Evolutionary conservation across 2,888 invertebrate species (phyloP).

Genomic region (Gari tellinella): DNA sequence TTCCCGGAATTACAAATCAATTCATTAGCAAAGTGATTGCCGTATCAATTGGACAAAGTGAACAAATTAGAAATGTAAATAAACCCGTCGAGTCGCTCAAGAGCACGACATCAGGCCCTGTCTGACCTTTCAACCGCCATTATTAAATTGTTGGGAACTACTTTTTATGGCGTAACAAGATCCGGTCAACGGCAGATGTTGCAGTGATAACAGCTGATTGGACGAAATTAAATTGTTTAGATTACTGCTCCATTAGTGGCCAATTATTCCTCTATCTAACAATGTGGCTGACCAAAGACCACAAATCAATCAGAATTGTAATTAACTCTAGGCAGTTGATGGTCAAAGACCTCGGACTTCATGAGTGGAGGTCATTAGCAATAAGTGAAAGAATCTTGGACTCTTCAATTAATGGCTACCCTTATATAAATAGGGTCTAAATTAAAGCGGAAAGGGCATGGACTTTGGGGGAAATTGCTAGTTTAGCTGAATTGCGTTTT

Average conservation of each 20-base stretch:
- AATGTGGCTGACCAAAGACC: constrained; percentile 19
- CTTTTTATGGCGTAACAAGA: constrained; percentile 58
- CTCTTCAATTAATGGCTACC: too few species aligned
- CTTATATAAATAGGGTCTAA: too few species aligned
- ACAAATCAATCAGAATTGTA: too few species aligned
- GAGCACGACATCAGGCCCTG: constrained; percentile 7
- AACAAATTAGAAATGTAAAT: constrained; percentile 56
- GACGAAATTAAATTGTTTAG: constrained; percentile 49
- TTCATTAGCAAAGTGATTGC: constrained; percentile 28
- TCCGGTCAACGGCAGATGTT: constrained; percentile 57
- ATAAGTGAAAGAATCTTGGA: too few species aligned
- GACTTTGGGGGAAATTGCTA: too few species aligned
- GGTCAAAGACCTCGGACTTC: too few species aligned
- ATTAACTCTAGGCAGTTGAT: too few species aligned
- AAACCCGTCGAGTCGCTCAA: constrained; percentile 11
- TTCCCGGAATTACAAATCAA: constrained; percentile 47
- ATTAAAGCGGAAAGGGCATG: too few species aligned
- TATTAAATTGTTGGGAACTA: constrained; percentile 33
- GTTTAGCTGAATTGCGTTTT: too few species aligned
- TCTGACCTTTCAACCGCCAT: constrained; percentile 30
- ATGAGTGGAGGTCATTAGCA: too few species aligned
- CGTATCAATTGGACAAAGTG: constrained; percentile 10
- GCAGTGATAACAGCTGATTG: constrained; percentile 40
- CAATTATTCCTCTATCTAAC: constrained; percentile 21
- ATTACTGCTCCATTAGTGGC: constrained; percentile 32